Evolutionary conservation across 2,113 vertebrate species (phyloP).

Genomic region (Rhinogobius similis): DNA sequence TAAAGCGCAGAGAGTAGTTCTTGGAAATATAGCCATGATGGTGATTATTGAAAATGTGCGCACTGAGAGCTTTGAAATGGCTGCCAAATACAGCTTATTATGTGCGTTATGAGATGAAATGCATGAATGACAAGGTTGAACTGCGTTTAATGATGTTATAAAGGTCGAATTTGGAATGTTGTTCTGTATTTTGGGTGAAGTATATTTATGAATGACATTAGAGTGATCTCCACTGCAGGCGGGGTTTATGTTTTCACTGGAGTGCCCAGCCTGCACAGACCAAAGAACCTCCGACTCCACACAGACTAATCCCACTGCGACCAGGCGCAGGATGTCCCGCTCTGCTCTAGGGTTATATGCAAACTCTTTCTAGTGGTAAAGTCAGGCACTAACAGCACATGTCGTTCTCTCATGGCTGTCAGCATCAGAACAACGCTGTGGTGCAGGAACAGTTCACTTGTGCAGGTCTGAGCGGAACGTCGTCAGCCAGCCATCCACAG

Average conservation of each 20-base stretch:
- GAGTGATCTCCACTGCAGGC: no score
- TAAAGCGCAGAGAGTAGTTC: background rate
- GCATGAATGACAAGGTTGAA: no score
- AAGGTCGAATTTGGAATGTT: no score
- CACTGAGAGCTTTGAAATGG: background rate
- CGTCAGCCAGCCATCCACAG: constrained; percentile 92
- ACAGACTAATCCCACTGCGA: background rate
- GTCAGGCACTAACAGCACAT: no score
- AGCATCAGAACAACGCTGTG: background rate
- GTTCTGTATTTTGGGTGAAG: no score
- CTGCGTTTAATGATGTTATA: no score
- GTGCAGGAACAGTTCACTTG: constrained; percentile 8
- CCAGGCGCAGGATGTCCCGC: background rate
- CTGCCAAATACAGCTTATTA: background rate
- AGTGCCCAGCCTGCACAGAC: background rate
- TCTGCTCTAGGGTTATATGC: background rate
- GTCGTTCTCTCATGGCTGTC: background rate
- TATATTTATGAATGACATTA: no score
- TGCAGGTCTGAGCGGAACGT: background rate
- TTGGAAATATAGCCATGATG: background rate
- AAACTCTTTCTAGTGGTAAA: no score
- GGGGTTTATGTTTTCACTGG: background rate
- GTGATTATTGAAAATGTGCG: background rate
- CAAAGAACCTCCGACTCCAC: background rate
- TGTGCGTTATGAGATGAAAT: background rate